A percentile compares a stretch with the other conserved stretches of the same genome.
Conservation (phyloP, 2,888 invertebrate genomes). For the Sphaerophoria rueppellii region DNA sequence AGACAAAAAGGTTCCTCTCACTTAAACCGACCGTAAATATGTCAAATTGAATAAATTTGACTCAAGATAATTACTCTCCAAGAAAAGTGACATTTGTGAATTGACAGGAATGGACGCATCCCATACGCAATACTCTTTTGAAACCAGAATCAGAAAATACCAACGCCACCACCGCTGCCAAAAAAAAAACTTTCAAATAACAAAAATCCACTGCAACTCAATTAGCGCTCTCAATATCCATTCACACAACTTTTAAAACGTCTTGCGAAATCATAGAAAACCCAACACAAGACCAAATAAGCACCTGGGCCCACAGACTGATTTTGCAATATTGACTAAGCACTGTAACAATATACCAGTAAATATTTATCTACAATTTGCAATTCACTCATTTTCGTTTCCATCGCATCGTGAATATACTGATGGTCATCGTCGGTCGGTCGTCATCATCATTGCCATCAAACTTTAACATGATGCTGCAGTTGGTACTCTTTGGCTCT, state of each 20-base stretch:
- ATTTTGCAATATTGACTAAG: conserved; percentile 18
- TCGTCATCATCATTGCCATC: too few relatives aligned
- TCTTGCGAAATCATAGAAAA: conserved; percentile 5
- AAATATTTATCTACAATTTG: conserved; percentile 26
- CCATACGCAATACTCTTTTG: neutral
- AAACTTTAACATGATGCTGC: neutral
- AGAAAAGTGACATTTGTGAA: too few relatives aligned
- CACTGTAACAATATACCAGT: conserved; percentile 18
- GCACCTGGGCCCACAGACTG: conserved; percentile 2
- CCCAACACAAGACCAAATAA: conserved; percentile 6
- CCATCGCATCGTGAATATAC: conserved; percentile 13
- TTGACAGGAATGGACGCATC: too few relatives aligned
- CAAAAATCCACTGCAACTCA: neutral
- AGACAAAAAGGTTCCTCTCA: too few relatives aligned
- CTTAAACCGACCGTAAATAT: too few relatives aligned
- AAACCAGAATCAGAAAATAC: neutral
- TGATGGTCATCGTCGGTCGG: conserved; percentile 17
- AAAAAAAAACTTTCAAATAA: too few relatives aligned
- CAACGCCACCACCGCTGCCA: neutral
- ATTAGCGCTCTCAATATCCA: conserved; percentile 14
- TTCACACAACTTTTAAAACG: neutral
- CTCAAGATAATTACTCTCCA: too few relatives aligned
- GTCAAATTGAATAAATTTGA: too few relatives aligned
- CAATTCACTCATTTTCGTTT: conserved; percentile 22
- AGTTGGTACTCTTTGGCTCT: neutral